phyloP scores from a whole-genome alignment of 1,140 invertebrate species.

The Cyclina sinensis region DNA sequence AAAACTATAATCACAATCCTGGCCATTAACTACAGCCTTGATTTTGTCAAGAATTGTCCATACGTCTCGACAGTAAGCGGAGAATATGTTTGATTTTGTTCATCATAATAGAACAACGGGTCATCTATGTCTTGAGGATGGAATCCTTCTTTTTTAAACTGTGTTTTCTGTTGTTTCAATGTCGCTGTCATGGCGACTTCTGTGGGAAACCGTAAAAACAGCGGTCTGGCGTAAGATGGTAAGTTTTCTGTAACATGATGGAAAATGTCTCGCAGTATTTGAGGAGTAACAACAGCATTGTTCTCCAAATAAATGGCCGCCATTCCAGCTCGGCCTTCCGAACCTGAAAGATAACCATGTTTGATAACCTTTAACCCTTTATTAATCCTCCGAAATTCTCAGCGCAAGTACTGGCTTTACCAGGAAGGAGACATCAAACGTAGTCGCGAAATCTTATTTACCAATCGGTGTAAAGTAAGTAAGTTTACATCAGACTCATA shows the following conservation, averaged over 20 bases:
- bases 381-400: too few relatives aligned
- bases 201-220: conserved; percentile 92
- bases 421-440: too few relatives aligned
- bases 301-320: conserved; percentile 91
- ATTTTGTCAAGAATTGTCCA: conserved; percentile 40
- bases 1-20: too few relatives aligned
- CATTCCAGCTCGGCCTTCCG: conserved; percentile 98
- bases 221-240: conserved; percentile 94
- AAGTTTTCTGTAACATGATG: conserved; percentile 87
- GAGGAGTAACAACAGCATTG: conserved; percentile 47
- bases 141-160: conserved; percentile 96
- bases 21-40: conserved; percentile 50
- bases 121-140: conserved; percentile 93
- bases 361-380: too few relatives aligned
- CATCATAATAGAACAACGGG: conserved; percentile 91
- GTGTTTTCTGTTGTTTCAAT: conserved; percentile 79
- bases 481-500: too few relatives aligned
- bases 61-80: conserved; percentile 49
- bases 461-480: too few relatives aligned
- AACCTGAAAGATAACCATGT: conserved; percentile 87
- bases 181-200: conserved; percentile 78
- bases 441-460: too few relatives aligned
- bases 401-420: too few relatives aligned
- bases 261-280: conserved; percentile 76
- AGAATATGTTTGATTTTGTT: conserved; percentile 65